Conservation (phyloP, 2,797 vertebrate species). For the Odontamblyopus lacepedii region DNA sequence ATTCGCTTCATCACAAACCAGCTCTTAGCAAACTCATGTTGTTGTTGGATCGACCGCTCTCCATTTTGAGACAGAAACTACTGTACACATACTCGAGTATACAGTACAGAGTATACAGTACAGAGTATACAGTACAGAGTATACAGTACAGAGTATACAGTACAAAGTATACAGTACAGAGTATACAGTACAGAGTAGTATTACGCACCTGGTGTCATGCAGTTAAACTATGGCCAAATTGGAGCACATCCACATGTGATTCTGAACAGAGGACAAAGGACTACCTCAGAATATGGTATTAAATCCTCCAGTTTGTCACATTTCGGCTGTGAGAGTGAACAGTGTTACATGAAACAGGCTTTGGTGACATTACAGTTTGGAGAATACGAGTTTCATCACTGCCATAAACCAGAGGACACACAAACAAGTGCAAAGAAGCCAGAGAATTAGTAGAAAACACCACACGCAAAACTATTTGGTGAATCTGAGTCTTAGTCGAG, state of each 20-base stretch:
- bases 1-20: constrained; percentile 55
- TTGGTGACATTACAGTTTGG: constrained; percentile 42
- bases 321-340: constrained; percentile 42
- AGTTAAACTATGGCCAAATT: constrained; percentile 35
- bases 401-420: constrained; percentile 20
- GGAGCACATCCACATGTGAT: constrained; percentile 27
- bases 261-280: constrained; percentile 51
- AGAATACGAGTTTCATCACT: constrained; percentile 53
- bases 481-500: not conserved
- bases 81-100: no score
- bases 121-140: no score
- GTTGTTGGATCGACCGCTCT: constrained; percentile 40
- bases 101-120: no score
- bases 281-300: constrained; percentile 68
- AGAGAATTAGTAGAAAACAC: not conserved
- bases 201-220: constrained; percentile 48
- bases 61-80: constrained; percentile 27
- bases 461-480: not conserved
- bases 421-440: not conserved
- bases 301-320: constrained; percentile 51
- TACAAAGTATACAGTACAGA: no score
- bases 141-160: no score
- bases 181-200: constrained; percentile 13
- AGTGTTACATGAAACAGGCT: constrained; percentile 55
- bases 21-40: constrained; percentile 59